Base-by-base conservation (phyloP, 2,888 invertebrate species). In the Lutraria lutraria region DNA sequence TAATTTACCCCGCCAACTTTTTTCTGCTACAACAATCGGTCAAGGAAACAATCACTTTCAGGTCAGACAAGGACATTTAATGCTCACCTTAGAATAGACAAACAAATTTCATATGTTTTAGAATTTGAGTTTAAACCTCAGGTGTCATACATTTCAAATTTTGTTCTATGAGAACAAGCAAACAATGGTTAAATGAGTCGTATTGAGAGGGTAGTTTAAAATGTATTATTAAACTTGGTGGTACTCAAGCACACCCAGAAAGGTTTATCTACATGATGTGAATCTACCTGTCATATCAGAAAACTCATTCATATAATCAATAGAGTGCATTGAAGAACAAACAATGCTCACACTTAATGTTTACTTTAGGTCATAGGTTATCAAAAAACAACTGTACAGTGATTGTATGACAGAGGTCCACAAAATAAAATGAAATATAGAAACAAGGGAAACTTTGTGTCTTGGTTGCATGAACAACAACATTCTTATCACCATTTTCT, bases 291-390 rank as follows among this genome's bases (percentile, higher is more conserved):
- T 31, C 25, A 76, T 76, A 76, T 76, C 76, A 76, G 34, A 34
- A 34, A 76, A 34, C 31, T 76, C 13, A 34, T 31, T 25, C 34
- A 34, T 19, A 76, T 34, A 76, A 76, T 76, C 76, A 76, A 76
- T 76, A 76, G 8, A 31, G 13, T 34, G 31, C 29, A 76, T 76
- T 76, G 3, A 76, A 76, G 6, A 76, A 76, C 76, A 31, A 31
- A 76, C 76, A 76, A 76, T 76, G 76, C 76, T 25, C 31, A 31
- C 34, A 76, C 76, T 25, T 15, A 31, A 76, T 76, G 76, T 34
- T 76, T 76, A 76, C 76, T 10, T 31, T 76, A 13, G 76, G 76
- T 76, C 76, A 76, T 13, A 34, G 76, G 76, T 76, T 76, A 76
- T 76, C 76, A 34, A 34, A 76, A 76, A 76, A 76, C 21, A 31